Evolutionary conservation across 2,797 vertebrate genomes (phyloP).

Genomic region (Muraenolepis orangiensis): DNA sequence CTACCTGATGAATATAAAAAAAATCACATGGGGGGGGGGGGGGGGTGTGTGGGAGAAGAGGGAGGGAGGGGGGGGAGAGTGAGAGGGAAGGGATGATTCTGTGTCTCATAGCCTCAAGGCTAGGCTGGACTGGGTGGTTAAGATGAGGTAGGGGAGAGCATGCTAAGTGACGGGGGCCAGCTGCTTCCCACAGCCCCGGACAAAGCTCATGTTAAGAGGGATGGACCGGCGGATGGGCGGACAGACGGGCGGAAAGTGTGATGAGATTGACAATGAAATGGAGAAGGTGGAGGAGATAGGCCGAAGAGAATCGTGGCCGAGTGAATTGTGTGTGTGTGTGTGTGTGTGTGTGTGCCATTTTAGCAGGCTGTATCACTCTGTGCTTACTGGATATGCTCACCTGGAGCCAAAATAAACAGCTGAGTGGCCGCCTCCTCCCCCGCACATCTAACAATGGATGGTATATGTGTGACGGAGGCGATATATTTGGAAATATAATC

Average conservation of each 20-base stretch:
- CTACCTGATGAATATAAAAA: no score
- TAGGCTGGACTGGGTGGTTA: slow-evolving; percentile 37
- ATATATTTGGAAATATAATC: background rate
- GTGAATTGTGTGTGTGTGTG: background rate
- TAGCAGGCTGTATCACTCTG: slow-evolving; percentile 34
- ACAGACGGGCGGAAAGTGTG: slow-evolving; percentile 36
- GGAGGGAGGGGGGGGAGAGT: slow-evolving; percentile 6
- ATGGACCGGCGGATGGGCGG: slow-evolving; percentile 32
- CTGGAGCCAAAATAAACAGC: slow-evolving; percentile 73
- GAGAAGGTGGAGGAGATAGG: slow-evolving; percentile 27
- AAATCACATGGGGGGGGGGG: no score
- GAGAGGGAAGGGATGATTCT: slow-evolving; percentile 47
- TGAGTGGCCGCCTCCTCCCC: slow-evolving; percentile 57
- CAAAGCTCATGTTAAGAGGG: background rate
- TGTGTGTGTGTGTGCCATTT: slow-evolving; percentile 22
- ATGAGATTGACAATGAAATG: slow-evolving; percentile 30
- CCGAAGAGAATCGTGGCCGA: no score
- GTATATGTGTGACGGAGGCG: slow-evolving; percentile 23
- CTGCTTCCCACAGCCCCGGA: slow-evolving; percentile 67
- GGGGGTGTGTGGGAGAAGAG: background rate
- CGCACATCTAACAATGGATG: slow-evolving; percentile 33
- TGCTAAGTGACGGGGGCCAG: slow-evolving; percentile 64
- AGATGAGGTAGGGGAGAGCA: slow-evolving; percentile 9
- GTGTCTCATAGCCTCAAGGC: slow-evolving; percentile 27
- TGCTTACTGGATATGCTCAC: slow-evolving; percentile 61